A percentile compares a stretch with the other conserved stretches of the same genome.
Evolutionary conservation across 2,113 vertebrate genomes (phyloP).

Genomic region (Phrynosoma blainvillii): DNA sequence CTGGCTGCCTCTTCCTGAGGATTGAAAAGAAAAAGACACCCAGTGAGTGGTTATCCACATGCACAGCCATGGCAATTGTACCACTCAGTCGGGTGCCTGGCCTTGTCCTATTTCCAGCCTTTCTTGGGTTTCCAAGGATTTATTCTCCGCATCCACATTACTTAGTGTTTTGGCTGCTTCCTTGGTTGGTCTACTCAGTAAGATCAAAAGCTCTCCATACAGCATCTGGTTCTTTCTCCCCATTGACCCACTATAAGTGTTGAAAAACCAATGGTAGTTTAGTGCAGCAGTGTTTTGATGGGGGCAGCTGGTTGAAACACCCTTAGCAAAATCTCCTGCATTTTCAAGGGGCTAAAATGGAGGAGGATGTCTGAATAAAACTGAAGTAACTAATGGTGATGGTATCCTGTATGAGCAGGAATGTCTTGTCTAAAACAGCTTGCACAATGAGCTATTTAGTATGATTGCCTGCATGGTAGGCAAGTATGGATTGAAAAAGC

Average conservation of each 20-base stretch:
- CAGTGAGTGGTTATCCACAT: slow-evolving; percentile 77
- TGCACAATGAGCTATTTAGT: background rate
- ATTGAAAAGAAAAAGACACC: slow-evolving; percentile 85
- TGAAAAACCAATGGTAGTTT: background rate
- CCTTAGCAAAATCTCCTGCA: background rate
- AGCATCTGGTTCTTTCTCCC: slow-evolving; percentile 18
- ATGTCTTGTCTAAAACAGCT: background rate
- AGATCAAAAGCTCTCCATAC: slow-evolving; percentile 16
- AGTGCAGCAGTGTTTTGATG: background rate
- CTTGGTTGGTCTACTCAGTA: background rate
- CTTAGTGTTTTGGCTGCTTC: background rate
- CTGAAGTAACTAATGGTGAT: background rate
- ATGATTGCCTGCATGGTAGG: background rate
- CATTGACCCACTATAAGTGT: background rate
- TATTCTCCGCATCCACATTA: background rate
- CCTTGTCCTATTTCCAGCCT: slow-evolving; percentile 8
- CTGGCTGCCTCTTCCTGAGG: slow-evolving; percentile 87
- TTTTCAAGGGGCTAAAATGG: background rate
- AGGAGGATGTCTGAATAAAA: background rate
- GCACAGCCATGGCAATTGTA: slow-evolving; percentile 68
- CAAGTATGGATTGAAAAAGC: background rate
- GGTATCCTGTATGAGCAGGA: background rate
- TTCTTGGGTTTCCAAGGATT: slow-evolving; percentile 7
- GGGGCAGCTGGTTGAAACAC: background rate
- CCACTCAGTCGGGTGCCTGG: slow-evolving; percentile 69